Percentiles rank a stretch among this genome's conserved stretches.
Evolutionary conservation across 2,888 invertebrate genomes (phyloP).

Genomic region (Drosophila aldrichi): DNA sequence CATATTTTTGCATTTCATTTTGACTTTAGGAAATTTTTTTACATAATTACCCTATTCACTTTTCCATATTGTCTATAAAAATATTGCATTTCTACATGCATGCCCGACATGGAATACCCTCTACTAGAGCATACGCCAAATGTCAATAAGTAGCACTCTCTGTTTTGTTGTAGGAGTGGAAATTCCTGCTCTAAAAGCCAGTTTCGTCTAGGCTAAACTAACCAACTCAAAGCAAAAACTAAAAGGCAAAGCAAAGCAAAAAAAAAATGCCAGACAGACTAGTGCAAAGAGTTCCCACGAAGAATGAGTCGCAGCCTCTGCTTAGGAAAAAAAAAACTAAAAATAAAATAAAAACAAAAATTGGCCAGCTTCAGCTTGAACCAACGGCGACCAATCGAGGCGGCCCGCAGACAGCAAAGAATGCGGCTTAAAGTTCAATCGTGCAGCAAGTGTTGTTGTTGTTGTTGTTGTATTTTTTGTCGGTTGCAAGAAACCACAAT

Average conservation of each 20-base stretch:
- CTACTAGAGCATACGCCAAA: constrained; percentile 26
- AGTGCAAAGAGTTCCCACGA: constrained; percentile 72
- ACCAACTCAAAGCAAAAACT: constrained; percentile 1
- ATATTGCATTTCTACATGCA: background rate
- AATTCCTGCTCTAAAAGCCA: constrained; percentile 83
- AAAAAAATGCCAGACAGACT: constrained; percentile 56
- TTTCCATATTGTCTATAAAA: background rate
- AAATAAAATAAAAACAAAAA: constrained; percentile 40
- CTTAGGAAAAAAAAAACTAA: constrained; percentile 36
- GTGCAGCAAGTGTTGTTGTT: constrained; percentile 55
- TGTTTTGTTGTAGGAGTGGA: constrained; percentile 82
- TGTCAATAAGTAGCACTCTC: constrained; percentile 42
- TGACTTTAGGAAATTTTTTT: too few relatives aligned
- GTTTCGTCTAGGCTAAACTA: constrained; percentile 52
- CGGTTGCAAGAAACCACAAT: constrained; percentile 17
- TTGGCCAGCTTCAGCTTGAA: constrained; percentile 61
- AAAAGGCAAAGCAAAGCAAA: constrained; percentile 24
- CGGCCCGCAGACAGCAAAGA: constrained; percentile 58
- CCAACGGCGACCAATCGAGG: constrained; percentile 53
- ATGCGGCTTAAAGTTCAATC: constrained; percentile 82
- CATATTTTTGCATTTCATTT: background rate
- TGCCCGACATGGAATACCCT: background rate
- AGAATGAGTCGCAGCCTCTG: constrained; percentile 24
- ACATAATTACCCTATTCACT: too few relatives aligned
- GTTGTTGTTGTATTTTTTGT: constrained; percentile 47